These are phyloP conservation scores for Cinclus mexicanus DNA, from an alignment of 2,113 vertebrate species.

Conservation along the genomic window DNA sequence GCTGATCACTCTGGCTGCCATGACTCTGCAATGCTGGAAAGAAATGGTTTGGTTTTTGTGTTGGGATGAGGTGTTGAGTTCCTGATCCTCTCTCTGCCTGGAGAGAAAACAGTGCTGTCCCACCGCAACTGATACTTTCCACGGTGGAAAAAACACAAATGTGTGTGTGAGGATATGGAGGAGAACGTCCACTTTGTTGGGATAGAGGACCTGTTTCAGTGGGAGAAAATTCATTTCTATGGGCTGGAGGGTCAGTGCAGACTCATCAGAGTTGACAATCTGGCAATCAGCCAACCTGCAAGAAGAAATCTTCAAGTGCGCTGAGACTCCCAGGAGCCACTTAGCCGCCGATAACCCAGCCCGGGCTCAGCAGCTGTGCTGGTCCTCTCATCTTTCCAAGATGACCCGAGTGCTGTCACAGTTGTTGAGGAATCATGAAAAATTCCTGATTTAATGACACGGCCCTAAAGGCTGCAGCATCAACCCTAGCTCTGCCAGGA, in stretches of 20 bases:
- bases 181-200: background rate
- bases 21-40: background rate
- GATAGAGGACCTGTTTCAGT: background rate
- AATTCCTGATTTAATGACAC: background rate
- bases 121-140: background rate
- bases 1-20: rapidly evolving
- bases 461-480: background rate
- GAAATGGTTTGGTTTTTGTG: background rate
- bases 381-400: background rate
- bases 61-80: background rate
- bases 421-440: background rate
- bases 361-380: background rate
- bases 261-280: background rate
- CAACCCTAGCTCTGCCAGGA: background rate
- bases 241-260: background rate
- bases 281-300: background rate
- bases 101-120: background rate
- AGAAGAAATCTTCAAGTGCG: background rate
- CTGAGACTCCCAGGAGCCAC: background rate
- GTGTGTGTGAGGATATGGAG: rapidly evolving
- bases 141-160: background rate
- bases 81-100: background rate
- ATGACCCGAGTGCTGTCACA: rapidly evolving
- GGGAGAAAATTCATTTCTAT: background rate
- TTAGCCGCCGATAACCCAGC: background rate